These are phyloP conservation scores for Osmerus mordax DNA, from an alignment of 2,113 vertebrate species.

Conservation along the genomic window DNA sequence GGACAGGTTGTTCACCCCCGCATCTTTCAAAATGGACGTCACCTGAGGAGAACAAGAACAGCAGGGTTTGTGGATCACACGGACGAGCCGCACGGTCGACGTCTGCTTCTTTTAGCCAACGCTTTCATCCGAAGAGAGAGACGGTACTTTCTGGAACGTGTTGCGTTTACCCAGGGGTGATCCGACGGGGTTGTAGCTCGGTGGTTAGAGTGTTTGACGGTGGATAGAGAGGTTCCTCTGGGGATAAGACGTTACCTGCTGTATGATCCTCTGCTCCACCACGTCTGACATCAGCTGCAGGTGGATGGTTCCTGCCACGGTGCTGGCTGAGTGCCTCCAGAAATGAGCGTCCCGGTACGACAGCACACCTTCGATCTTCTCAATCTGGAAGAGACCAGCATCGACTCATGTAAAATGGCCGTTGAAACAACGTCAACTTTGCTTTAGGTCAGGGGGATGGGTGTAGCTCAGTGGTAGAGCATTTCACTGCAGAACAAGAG, in stretches of 20 bases:
- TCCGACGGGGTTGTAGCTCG: too few species aligned
- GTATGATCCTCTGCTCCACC: constrained; percentile 91
- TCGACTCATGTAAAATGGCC: neutral
- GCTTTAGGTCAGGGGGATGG: too few species aligned
- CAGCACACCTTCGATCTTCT: constrained; percentile 93
- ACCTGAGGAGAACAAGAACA: constrained; percentile 69
- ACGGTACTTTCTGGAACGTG: too few species aligned
- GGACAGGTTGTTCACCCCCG: constrained; percentile 91
- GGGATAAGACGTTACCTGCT: constrained; percentile 78
- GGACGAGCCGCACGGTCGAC: neutral
- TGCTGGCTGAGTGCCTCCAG: constrained; percentile 93
- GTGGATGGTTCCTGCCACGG: constrained; percentile 93
- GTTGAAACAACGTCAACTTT: too few species aligned
- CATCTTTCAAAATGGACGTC: constrained; percentile 89
- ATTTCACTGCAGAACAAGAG: too few species aligned
- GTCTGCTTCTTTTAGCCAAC: too few species aligned
- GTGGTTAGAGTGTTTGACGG: too few species aligned
- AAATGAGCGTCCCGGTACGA: constrained; percentile 96
- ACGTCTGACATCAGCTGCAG: constrained; percentile 92
- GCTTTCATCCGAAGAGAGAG: too few species aligned
- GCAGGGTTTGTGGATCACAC: neutral
- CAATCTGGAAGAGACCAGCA: constrained; percentile 75
- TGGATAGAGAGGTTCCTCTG: too few species aligned
- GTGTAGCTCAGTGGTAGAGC: too few species aligned
- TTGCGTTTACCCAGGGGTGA: too few species aligned